Conservation (phyloP, 2,113 vertebrate species). For the Paedocypris sp. region DNA sequence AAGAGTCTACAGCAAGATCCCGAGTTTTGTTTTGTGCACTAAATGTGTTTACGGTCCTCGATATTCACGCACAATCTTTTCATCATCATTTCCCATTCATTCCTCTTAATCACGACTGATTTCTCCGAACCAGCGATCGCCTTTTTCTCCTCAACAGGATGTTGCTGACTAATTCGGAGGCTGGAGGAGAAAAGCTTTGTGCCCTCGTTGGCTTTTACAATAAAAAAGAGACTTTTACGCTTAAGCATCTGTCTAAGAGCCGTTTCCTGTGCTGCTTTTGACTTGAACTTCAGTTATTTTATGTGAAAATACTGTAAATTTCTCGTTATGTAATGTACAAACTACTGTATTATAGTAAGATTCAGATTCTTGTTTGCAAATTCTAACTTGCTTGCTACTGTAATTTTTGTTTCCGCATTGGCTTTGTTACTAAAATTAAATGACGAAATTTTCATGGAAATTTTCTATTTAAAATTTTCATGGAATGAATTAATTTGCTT, state of each 20-base stretch:
- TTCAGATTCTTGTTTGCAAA: too few species aligned
- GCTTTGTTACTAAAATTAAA: too few species aligned
- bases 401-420: too few species aligned
- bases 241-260: background rate
- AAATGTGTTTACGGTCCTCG: background rate
- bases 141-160: background rate
- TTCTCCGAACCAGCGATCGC: background rate
- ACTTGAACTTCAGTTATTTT: too few species aligned
- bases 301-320: too few species aligned
- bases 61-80: background rate
- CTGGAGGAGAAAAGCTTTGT: background rate
- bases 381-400: too few species aligned
- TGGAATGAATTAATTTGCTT: slow-evolving; percentile 38
- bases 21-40: background rate
- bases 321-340: too few species aligned
- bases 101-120: background rate
- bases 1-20: background rate
- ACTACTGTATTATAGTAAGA: too few species aligned
- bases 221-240: background rate
- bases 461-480: too few species aligned
- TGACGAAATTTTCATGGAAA: too few species aligned
- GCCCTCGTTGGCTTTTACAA: background rate
- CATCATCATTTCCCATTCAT: background rate
- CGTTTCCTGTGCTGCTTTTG: slow-evolving; percentile 16
- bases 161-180: background rate